A percentile compares a stretch with the other conserved stretches of the same genome.
Evolutionary conservation across 2,888 invertebrate genomes (phyloP).

Genomic region (Dynastes grantii): DNA sequence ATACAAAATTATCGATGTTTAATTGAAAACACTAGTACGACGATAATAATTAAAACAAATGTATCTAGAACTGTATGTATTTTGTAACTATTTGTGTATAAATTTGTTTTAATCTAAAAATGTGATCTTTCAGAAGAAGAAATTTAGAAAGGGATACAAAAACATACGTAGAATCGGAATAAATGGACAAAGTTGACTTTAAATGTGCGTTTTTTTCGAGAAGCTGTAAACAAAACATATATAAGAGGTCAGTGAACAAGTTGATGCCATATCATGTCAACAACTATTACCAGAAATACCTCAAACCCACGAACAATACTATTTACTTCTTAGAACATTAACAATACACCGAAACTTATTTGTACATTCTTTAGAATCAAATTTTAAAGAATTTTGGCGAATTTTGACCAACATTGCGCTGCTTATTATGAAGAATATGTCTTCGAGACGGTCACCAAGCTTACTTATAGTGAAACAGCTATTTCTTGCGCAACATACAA

Average conservation of each 20-base stretch:
- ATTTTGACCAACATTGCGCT: no score
- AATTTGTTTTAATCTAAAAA: conserved; percentile 26
- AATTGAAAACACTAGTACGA: conserved; percentile 45
- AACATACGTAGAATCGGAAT: no score
- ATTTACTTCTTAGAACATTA: neutral
- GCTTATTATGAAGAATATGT: neutral
- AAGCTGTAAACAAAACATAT: no score
- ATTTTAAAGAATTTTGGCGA: neutral
- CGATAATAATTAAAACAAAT: conserved; percentile 41
- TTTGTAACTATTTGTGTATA: neutral
- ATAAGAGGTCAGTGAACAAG: no score
- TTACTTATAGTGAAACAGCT: neutral
- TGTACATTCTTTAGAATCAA: neutral
- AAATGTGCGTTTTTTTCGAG: no score
- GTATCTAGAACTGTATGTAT: conserved; percentile 14
- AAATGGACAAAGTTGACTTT: no score
- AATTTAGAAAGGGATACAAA: no score
- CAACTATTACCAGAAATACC: no score
- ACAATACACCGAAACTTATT: neutral
- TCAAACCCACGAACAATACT: no score
- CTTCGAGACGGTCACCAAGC: conserved; percentile 10
- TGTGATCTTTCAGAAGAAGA: conserved; percentile 2
- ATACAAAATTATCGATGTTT: conserved; percentile 37
- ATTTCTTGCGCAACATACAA: conserved; percentile 16
- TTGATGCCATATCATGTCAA: no score